These are phyloP conservation scores for Eupelmus urozonus DNA, from an alignment of 2,888 invertebrate genomes.

Conservation along the genomic window DNA sequence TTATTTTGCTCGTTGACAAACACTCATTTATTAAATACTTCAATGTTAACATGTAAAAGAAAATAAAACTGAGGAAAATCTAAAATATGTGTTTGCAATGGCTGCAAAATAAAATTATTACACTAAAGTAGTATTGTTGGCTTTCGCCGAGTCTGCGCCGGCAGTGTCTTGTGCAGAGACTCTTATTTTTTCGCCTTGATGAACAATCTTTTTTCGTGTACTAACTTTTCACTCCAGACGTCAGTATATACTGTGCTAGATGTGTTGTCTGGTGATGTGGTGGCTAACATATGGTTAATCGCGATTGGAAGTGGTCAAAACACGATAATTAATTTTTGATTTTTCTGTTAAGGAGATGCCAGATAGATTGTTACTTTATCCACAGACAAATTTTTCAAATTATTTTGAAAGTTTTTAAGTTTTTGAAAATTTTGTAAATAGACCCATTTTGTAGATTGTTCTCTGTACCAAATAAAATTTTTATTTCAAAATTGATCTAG, in stretches of 20 bases:
- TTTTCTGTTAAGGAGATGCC: too few relatives aligned
- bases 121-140: constrained; percentile 64
- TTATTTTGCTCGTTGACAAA: not conserved
- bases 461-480: too few relatives aligned
- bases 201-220: constrained; percentile 58
- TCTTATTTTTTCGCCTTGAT: constrained; percentile 57
- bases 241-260: constrained; percentile 67
- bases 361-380: too few relatives aligned
- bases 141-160: constrained; percentile 71
- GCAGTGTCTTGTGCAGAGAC: constrained; percentile 66
- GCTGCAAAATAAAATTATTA: constrained; percentile 36
- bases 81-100: too few relatives aligned
- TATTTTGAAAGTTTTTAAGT: too few relatives aligned
- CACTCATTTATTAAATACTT: not conserved
- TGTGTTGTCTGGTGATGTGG: constrained; percentile 74
- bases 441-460: too few relatives aligned
- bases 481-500: too few relatives aligned
- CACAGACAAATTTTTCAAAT: too few relatives aligned
- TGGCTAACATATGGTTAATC: constrained; percentile 72
- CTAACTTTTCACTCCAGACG: constrained; percentile 64
- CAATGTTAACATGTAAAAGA: not conserved
- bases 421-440: too few relatives aligned
- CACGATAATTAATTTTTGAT: constrained; percentile 38
- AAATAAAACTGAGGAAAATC: constrained; percentile 38
- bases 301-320: constrained; percentile 64